Evolutionary conservation across 2,797 vertebrate species (phyloP), one percentile per base, ranked within the genome.

Genomic region (Pangasius djambal): DNA sequence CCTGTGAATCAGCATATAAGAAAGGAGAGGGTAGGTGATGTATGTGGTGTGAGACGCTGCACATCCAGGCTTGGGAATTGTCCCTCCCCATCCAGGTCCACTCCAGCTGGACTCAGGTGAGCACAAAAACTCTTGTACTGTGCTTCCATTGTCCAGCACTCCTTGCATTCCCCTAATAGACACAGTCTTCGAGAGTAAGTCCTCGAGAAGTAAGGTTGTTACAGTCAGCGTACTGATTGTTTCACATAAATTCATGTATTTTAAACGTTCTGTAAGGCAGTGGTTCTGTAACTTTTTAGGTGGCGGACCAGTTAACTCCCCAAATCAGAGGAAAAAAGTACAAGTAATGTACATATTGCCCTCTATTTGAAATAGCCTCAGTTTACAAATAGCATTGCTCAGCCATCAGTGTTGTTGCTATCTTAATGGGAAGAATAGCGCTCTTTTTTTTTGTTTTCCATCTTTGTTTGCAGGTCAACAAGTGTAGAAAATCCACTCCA

Each of bases 21-120:
- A 77, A 88, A 70, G 22, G 77, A 50, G 28, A 48, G 61, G 61
- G 52, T 52, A 83, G 81, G 88, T 88, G 88, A 87, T 89, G 89
- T 88, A 90, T 88, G 65, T 84, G 86, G 72, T 44, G 50, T 89
- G 91, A 91, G 86, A 85, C 74, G 77, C 40, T 59, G 55, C 31
- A 69, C 87, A 87, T 82, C 77, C 59, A 70, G 10, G 59, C 31
- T 72, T 20, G 84, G 82, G 52, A 89, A 82, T 88, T 74, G 89
- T 89, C 86, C 31, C 40, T 67, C 55, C 31, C 69, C 87, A 88
- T 82, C 77, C 59, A 70, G 6, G 50, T 40, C 40, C 40, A 40
- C 40, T 40, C 40, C 40, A 40, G 40, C 40, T 88, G 88, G 86
- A 55, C 83, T 90, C 83, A 90, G 89, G 84, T 91, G 88, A 91